Evolutionary conservation across 2,113 vertebrate genomes (phyloP).

Genomic region (Scophthalmus maximus): DNA sequence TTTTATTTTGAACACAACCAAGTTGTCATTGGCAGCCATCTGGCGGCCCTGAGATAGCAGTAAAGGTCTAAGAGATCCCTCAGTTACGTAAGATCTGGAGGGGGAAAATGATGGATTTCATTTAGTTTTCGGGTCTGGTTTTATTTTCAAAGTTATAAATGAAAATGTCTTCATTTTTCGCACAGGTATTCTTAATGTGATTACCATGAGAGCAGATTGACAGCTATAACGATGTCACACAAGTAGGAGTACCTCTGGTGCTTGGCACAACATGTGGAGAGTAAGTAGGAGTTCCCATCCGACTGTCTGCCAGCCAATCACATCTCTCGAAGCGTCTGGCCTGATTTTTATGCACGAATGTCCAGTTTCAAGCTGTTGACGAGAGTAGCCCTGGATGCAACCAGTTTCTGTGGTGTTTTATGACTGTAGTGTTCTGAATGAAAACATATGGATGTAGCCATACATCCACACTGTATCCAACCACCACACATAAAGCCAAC

Average conservation of each 20-base stretch:
- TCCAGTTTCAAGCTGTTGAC: constrained; percentile 38
- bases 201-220: constrained; percentile 50
- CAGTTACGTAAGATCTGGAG: constrained; percentile 35
- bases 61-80: constrained; percentile 30
- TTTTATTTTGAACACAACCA: constrained; percentile 31
- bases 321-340: constrained; percentile 50
- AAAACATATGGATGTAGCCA: background rate
- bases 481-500: background rate
- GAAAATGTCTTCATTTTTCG: constrained; percentile 28
- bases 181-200: constrained; percentile 44
- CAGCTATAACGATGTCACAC: constrained; percentile 43
- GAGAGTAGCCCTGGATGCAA: constrained; percentile 5
- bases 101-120: constrained; percentile 23
- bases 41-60: constrained; percentile 36
- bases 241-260: constrained; percentile 47
- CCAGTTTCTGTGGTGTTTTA: background rate
- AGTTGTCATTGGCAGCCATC: constrained; percentile 33
- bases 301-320: constrained; percentile 69
- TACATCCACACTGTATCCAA: background rate
- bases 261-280: constrained; percentile 54
- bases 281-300: constrained; percentile 71
- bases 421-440: background rate
- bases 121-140: constrained; percentile 45
- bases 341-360: constrained; percentile 69
- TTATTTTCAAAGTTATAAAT: constrained; percentile 39